Evolutionary conservation across 2,797 vertebrate genomes (phyloP).

Genomic region (Buphagus erythrorhynchus): DNA sequence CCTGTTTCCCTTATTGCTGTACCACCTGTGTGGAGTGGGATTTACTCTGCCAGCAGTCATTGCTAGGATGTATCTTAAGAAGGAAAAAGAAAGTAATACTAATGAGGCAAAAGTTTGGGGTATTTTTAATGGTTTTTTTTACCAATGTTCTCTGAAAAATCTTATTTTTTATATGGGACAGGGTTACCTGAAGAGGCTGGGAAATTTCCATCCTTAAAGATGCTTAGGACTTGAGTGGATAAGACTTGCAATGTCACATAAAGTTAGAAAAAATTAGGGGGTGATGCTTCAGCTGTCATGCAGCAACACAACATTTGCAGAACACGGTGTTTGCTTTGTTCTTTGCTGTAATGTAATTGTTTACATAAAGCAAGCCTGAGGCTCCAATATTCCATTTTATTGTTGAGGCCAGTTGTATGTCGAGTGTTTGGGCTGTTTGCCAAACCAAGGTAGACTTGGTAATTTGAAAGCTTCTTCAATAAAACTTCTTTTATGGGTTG

Average conservation of each 20-base stretch:
- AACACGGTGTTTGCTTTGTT: background rate
- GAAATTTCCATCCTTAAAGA: background rate
- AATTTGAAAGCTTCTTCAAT: background rate
- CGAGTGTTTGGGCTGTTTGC: background rate
- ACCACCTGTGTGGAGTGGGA: background rate
- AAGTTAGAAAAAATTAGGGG: background rate
- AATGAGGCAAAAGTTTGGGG: background rate
- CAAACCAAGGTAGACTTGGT: background rate
- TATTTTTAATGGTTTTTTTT: background rate
- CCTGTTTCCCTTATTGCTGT: background rate
- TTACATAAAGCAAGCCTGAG: background rate
- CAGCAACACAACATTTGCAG: background rate
- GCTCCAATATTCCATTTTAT: background rate
- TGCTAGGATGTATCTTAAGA: background rate
- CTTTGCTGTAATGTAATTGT: background rate
- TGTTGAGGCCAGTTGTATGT: background rate
- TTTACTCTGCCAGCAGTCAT: background rate
- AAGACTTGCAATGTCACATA: background rate
- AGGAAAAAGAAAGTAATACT: background rate
- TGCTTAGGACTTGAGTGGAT: background rate
- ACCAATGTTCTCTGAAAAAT: background rate
- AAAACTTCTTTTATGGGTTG: background rate
- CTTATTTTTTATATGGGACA: background rate
- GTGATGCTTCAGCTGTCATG: background rate
- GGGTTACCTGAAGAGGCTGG: background rate